Evolutionary conservation across 2,888 invertebrate genomes (phyloP), one percentile per base, ranked within the genome.

Genomic region (Himalopsyche japonica): DNA sequence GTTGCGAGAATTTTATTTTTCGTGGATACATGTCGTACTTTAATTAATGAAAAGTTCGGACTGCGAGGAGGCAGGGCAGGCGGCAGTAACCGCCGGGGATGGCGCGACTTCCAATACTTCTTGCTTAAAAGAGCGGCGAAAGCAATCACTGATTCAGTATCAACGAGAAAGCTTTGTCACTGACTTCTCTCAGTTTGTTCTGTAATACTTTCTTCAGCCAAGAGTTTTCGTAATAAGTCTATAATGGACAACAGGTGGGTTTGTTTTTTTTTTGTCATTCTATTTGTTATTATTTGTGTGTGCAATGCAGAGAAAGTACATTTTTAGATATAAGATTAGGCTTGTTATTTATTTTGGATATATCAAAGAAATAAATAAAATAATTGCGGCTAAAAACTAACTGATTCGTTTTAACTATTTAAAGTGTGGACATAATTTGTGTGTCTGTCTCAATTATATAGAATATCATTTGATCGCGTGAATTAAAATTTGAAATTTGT

Each of bases 91-190:
- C 70, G 77, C 77, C 80, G 85, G 85, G 82, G 85, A 83, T 85
- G 80, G 80, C 64, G 37, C 34, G 80, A 81, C 18, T 48, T 77
- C 81, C 43, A 81, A 83, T 83, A 78, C 83, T 76, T 83, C 82
- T 83, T 76, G 85, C 43, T 86, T 86, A 86, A 85, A 86, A 86
- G 85, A 83, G 81, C 37, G 83, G 86, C 83, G 86, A 86, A 86
- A 85, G 86, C 86, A 82, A 82, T 82, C 80, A 80, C 57, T 49
- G 78, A 64, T 80, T 82, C 83, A 86, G 86, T 83, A 49, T 77
- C 83, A 34, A 24, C 83, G 85, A 47, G 83, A 86, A 83, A 85
- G 85, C 85, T 81, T 57, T 48, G 77, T 78, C 15, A 79, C 43
- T 30, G 78, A 81, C 81, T 83, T 76, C 84, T 83, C 83, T 70